Percentiles rank a stretch among this genome's conserved stretches.
These are phyloP conservation scores for Protosalanx chinensis DNA, from an alignment of 2,797 vertebrate genomes.

Conservation along the genomic window DNA sequence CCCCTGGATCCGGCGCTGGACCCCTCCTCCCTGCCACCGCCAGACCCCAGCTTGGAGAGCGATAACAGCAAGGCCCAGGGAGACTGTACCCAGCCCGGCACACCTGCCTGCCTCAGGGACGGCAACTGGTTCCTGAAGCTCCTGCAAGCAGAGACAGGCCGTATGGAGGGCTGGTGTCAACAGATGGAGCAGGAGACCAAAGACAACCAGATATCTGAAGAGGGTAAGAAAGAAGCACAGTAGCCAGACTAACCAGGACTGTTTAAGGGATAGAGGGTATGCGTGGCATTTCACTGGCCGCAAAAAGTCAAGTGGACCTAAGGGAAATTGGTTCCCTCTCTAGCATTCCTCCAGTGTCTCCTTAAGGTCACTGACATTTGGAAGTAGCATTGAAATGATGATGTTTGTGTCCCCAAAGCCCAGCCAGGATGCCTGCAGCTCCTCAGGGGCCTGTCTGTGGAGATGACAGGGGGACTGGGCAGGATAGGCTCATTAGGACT, in stretches of 20 bases:
- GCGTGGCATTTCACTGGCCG: no score
- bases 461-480: conserved; percentile 24
- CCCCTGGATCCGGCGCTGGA: conserved; percentile 90
- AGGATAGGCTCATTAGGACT: conserved; percentile 32
- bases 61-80: conserved; percentile 79
- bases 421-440: conserved; percentile 3
- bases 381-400: conserved; percentile 6
- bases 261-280: no score
- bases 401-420: conserved; percentile 21
- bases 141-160: conserved; percentile 91
- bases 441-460: background rate
- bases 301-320: no score
- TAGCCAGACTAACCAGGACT: background rate
- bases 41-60: conserved; percentile 91
- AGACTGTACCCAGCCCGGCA: conserved; percentile 66
- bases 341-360: background rate
- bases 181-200: conserved; percentile 99
- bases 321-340: background rate
- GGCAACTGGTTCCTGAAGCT: conserved; percentile 98
- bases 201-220: conserved; percentile 95
- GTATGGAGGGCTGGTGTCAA: conserved; percentile 97
- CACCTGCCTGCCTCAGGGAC: conserved; percentile 81
- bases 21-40: conserved; percentile 92
- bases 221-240: conserved; percentile 75
- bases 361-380: conserved; percentile 8